Conservation (phyloP, 2,888 invertebrate genomes). For the Ochropleura plecta region DNA sequence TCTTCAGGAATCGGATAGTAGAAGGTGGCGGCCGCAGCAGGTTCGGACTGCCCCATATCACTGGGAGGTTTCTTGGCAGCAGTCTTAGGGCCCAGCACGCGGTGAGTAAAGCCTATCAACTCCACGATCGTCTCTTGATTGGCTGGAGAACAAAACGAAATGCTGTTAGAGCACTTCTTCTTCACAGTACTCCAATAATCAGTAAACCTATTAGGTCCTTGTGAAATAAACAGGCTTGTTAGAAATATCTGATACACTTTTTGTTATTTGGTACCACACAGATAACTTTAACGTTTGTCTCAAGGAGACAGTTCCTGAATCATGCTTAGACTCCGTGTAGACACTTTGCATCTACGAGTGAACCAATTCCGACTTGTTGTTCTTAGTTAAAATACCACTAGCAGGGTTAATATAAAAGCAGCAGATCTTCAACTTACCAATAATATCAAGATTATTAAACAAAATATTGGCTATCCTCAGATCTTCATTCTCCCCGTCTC, state of each 20-base stretch:
- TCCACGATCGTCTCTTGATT: conserved; percentile 99
- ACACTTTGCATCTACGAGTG: background rate
- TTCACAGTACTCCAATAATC: background rate
- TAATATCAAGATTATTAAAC: conserved; percentile 98
- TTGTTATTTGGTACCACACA: too few relatives aligned
- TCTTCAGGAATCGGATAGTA: conserved; percentile 64
- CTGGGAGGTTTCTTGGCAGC: conserved; percentile 70
- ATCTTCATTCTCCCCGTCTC: conserved; percentile 88
- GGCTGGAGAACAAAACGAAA: conserved; percentile 88
- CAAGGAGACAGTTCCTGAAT: background rate
- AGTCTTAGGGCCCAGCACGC: conserved; percentile 87
- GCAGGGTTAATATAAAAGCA: background rate
- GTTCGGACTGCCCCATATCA: conserved; percentile 67
- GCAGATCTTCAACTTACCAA: conserved; percentile 91
- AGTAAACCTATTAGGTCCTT: background rate
- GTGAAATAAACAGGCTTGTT: background rate
- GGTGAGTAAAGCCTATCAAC: conserved; percentile 96
- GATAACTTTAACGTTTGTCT: too few relatives aligned
- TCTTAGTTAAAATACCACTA: background rate
- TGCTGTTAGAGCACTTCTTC: background rate
- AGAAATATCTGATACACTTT: background rate
- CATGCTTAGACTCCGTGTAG: background rate
- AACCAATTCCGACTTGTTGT: background rate
- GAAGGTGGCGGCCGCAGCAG: conserved; percentile 65
- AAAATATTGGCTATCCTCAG: conserved; percentile 95